Evolutionary conservation across 2,113 vertebrate species (phyloP).

Genomic region (Fregata magnificens): DNA sequence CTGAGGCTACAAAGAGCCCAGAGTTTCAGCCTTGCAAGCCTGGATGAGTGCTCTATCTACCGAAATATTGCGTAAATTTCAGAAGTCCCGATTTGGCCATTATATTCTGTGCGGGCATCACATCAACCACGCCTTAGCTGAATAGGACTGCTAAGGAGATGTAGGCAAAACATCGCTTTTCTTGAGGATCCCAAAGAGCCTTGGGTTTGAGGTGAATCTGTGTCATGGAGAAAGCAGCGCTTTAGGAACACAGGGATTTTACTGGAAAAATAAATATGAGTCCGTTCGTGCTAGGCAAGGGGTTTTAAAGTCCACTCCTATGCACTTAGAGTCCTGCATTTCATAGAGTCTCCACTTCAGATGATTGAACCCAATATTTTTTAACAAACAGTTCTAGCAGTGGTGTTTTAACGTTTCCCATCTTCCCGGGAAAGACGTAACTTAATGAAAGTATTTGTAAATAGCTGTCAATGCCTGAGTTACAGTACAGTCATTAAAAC

Average conservation of each 20-base stretch:
- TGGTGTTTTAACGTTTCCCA: not conserved
- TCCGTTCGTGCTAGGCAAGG: not conserved
- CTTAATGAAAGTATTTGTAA: not conserved
- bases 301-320: not conserved
- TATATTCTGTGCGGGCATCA: not conserved
- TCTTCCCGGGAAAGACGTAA: not conserved
- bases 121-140: not conserved
- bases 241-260: not conserved
- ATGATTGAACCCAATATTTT: not conserved
- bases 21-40: not conserved
- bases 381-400: not conserved
- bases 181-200: not conserved
- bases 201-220: not conserved
- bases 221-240: not conserved
- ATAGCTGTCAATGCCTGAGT: not conserved
- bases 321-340: not conserved
- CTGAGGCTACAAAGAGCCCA: not conserved
- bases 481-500: not conserved
- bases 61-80: conserved; percentile 21
- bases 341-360: not conserved
- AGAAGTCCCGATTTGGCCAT: not conserved
- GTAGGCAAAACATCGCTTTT: not conserved
- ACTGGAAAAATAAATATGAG: not conserved
- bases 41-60: conserved; percentile 11
- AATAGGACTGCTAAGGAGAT: not conserved